Percentiles rank a stretch among this genome's conserved stretches.
Conservation (phyloP, 2,797 vertebrate genomes). For the Squalus acanthias region DNA sequence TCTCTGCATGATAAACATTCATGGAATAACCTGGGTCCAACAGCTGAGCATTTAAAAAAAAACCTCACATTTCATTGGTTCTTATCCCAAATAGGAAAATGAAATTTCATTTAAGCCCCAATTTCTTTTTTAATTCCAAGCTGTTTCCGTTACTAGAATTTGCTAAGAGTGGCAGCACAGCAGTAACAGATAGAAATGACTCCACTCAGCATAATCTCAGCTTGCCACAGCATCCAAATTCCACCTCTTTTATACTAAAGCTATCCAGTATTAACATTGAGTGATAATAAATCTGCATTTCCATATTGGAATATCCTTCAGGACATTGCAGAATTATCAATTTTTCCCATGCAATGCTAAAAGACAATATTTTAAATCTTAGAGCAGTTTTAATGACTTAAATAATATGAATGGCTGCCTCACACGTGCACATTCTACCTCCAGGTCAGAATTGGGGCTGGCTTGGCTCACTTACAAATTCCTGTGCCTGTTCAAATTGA, state of each 20-base stretch:
- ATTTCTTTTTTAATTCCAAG: slow-evolving; percentile 8
- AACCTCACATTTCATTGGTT: neutral
- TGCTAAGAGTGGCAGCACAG: neutral
- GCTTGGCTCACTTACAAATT: neutral
- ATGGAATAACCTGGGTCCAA: neutral
- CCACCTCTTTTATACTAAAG: neutral
- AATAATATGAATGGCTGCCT: neutral
- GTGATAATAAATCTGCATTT: neutral
- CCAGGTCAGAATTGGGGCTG: neutral
- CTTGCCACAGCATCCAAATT: neutral
- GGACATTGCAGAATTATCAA: neutral
- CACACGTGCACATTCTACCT: neutral
- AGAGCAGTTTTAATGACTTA: neutral
- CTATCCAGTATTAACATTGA: neutral
- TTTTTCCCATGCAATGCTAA: neutral
- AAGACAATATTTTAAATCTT: neutral
- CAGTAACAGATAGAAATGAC: neutral
- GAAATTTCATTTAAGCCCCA: neutral
- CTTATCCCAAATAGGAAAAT: neutral
- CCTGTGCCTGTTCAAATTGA: neutral
- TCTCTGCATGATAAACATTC: neutral
- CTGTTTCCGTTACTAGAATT: neutral
- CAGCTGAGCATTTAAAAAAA: neutral
- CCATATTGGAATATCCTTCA: neutral
- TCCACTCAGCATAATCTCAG: neutral